Percentiles rank a stretch among this genome's conserved stretches.
Evolutionary conservation across 2,113 vertebrate genomes (phyloP).

Genomic region (Saiga tatarica): DNA sequence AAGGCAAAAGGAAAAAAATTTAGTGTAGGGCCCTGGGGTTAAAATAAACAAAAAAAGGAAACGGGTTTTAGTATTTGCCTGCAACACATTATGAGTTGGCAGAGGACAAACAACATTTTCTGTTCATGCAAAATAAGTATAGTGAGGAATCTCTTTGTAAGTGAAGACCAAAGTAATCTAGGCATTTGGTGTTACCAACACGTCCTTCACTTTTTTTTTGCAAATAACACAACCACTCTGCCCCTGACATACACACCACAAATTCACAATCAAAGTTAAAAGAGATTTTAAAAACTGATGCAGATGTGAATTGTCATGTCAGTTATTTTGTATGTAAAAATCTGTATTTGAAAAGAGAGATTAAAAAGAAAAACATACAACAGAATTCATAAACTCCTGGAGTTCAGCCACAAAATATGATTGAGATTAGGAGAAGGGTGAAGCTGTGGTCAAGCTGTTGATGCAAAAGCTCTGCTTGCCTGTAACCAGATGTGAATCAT

Average conservation of each 20-base stretch:
- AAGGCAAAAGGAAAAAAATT: slow-evolving; percentile 21
- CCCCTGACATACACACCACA: not conserved
- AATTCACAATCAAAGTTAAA: slow-evolving; percentile 10
- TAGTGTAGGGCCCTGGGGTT: not conserved
- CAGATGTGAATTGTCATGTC: not conserved
- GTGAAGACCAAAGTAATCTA: slow-evolving; percentile 39
- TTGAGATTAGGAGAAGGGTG: slow-evolving; percentile 51
- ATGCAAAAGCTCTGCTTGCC: slow-evolving; percentile 30
- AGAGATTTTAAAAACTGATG: not conserved
- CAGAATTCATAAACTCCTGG: slow-evolving; percentile 54
- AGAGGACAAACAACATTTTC: not conserved
- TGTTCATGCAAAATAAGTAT: not conserved
- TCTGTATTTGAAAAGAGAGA: not conserved
- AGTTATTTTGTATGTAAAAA: not conserved
- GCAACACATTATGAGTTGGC: slow-evolving; percentile 48
- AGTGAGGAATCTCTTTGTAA: not conserved
- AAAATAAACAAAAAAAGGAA: not conserved
- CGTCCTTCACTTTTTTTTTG: not conserved
- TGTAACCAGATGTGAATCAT: slow-evolving; percentile 61
- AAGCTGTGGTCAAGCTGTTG: slow-evolving; percentile 35
- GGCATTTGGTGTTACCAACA: not conserved
- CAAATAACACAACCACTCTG: not conserved
- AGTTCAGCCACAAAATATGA: slow-evolving; percentile 27
- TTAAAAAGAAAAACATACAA: slow-evolving; percentile 36
- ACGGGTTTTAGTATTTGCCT: not conserved